Evolutionary conservation across 37 sponge, comb jelly and placozoan genomes (phyloP).

Genomic region (Agelas oroides): DNA sequence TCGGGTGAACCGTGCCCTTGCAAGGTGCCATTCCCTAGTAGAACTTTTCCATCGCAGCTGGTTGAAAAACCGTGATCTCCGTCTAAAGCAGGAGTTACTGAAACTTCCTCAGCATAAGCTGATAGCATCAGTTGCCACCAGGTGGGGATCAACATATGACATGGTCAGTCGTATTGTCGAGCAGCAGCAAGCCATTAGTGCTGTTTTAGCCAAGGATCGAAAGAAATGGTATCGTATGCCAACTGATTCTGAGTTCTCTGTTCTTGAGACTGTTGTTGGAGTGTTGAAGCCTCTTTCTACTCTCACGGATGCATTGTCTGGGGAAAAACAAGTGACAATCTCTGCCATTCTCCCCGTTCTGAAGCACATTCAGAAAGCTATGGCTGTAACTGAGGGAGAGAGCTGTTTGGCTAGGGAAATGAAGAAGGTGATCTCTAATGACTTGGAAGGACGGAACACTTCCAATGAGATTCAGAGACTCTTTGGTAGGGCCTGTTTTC

Average conservation of each 20-base stretch:
- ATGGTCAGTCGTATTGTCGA: slow-evolving; percentile 46
- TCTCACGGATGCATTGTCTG: slow-evolving; percentile 51
- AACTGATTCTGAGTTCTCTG: slow-evolving; percentile 38
- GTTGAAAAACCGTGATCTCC: slow-evolving; percentile 40
- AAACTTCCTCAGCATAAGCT: slow-evolving; percentile 41
- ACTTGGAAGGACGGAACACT: slow-evolving; percentile 14
- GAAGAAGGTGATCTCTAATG: slow-evolving; percentile 5
- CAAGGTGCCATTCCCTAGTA: slow-evolving; percentile 39
- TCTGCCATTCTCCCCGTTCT: slow-evolving; percentile 26
- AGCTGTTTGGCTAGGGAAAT: slow-evolving; percentile 1
- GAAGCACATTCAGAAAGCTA: slow-evolving; percentile 28
- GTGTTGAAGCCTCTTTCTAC: slow-evolving; percentile 41
- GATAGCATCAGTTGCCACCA: slow-evolving; percentile 20
- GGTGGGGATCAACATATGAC: slow-evolving; percentile 39
- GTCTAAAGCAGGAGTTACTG: slow-evolving; percentile 50
- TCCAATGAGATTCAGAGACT: background rate
- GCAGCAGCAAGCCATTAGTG: slow-evolving; percentile 56
- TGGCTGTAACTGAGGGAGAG: background rate
- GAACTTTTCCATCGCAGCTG: slow-evolving; percentile 56
- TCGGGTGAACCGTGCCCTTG: slow-evolving; percentile 24
- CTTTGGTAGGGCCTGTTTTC: slow-evolving; percentile 18
- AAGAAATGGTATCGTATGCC: slow-evolving; percentile 40
- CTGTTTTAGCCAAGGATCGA: slow-evolving; percentile 46
- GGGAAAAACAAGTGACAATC: slow-evolving; percentile 52
- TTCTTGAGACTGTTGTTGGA: slow-evolving; percentile 40